phyloP scores from a whole-genome alignment of 2,888 invertebrate species.

The Auanema freiburgensis region DNA sequence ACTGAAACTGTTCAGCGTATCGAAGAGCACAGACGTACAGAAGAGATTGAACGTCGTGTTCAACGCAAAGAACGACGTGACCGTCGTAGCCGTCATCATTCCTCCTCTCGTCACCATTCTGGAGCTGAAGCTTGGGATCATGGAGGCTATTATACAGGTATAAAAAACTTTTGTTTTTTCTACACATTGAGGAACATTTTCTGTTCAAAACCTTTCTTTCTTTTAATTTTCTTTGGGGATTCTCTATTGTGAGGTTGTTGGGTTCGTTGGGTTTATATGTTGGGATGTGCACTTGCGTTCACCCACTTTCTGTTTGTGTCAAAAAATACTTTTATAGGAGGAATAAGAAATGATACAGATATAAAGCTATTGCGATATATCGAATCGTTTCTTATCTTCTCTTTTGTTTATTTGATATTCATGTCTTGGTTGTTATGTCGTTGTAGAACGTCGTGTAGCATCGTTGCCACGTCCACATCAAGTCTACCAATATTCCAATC shows the following conservation, averaged over 20 bases:
- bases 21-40: conserved; percentile 63
- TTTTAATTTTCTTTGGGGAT: too few relatives aligned
- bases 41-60: conserved; percentile 64
- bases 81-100: conserved; percentile 45
- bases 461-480: conserved; percentile 37
- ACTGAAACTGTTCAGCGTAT: conserved; percentile 64
- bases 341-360: too few relatives aligned
- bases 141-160: conserved; percentile 7
- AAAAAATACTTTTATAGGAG: too few relatives aligned
- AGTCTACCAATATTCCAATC: conserved; percentile 32
- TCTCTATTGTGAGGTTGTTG: neutral
- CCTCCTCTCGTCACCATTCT: conserved; percentile 35
- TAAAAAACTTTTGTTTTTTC: neutral
- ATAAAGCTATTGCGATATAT: neutral
- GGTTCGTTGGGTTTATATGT: neutral
- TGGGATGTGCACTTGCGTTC: conserved; percentile 2
- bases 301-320: neutral
- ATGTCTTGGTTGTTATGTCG: conserved; percentile 10
- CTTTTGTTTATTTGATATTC: neutral
- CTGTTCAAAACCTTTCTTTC: too few relatives aligned
- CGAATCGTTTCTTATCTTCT: neutral
- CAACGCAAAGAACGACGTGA: conserved; percentile 45
- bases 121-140: conserved; percentile 27
- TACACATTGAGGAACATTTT: too few relatives aligned
- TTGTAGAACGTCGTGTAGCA: conserved; percentile 25